A percentile compares a stretch with the other conserved stretches of the same genome.
phyloP scores from a whole-genome alignment of 2,888 invertebrate species.

The Catocala sponsa region DNA sequence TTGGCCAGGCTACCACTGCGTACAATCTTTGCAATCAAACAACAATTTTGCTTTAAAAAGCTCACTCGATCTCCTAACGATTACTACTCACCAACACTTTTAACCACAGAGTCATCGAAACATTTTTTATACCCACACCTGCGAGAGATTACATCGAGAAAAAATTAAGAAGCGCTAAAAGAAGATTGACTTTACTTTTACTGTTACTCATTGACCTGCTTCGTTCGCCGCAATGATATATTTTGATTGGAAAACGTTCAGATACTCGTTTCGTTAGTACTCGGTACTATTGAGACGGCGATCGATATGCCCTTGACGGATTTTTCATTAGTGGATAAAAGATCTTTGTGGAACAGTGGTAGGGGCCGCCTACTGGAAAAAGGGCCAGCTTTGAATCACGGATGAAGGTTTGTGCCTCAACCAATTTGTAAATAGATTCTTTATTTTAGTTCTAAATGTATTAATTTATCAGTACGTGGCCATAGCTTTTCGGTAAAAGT shows the following conservation, averaged over 20 bases:
- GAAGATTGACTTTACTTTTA: conserved; percentile 43
- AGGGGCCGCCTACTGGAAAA: conserved; percentile 2
- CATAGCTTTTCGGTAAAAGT: too few species aligned
- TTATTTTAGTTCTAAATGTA: too few species aligned
- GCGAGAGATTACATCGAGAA: conserved; percentile 13
- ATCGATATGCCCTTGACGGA: conserved; percentile 2
- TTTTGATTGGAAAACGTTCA: conserved; percentile 46
- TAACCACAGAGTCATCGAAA: background rate
- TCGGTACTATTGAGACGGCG: background rate
- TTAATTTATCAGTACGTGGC: too few species aligned
- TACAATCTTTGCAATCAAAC: too few species aligned
- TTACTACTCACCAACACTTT: too few species aligned
- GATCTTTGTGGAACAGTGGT: conserved; percentile 8
- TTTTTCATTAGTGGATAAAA: conserved; percentile 17
- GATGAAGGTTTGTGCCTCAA: too few species aligned
- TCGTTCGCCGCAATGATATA: conserved; percentile 35
- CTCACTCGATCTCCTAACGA: too few species aligned
- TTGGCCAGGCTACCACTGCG: too few species aligned
- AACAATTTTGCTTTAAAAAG: too few species aligned
- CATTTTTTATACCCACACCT: conserved; percentile 3
- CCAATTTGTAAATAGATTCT: too few species aligned
- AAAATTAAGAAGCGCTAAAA: conserved; percentile 28
- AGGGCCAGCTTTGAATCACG: background rate
- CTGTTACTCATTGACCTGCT: conserved; percentile 50
- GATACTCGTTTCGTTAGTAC: conserved; percentile 5